Evolutionary conservation across 2,113 vertebrate species (phyloP).

Genomic region (Rhinopomastus cyanomelas): DNA sequence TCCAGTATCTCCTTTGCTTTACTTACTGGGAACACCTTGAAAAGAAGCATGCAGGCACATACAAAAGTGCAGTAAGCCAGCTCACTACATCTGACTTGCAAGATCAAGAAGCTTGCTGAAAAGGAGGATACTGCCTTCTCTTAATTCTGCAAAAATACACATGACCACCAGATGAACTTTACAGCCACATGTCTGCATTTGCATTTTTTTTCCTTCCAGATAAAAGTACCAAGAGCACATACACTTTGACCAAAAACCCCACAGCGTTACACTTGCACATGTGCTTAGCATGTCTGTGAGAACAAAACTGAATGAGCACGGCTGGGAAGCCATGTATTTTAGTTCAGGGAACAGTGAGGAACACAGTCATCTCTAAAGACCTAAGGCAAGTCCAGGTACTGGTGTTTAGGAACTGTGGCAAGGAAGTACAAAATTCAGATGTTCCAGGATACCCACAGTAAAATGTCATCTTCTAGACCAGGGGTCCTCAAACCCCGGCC

Average conservation of each 20-base stretch:
- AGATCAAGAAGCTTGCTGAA: not conserved
- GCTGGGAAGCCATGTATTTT: not conserved
- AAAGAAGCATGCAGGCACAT: not conserved
- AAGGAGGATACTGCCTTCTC: not conserved
- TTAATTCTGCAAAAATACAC: not conserved
- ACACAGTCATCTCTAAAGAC: not conserved
- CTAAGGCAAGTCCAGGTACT: not conserved
- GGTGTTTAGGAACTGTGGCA: not conserved
- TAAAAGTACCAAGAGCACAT: not conserved
- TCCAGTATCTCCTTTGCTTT: not conserved
- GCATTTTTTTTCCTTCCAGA: not conserved
- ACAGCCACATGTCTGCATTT: not conserved
- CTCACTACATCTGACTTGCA: not conserved
- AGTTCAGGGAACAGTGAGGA: not conserved
- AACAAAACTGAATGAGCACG: not conserved
- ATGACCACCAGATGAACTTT: too few species aligned
- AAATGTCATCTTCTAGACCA: not conserved
- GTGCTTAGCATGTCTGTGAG: not conserved
- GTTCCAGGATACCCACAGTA: not conserved
- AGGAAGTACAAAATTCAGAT: not conserved
- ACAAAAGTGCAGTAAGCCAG: not conserved
- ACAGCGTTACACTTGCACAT: not conserved
- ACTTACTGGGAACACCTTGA: not conserved
- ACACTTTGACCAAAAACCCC: not conserved
- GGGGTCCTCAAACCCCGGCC: too few species aligned